Percentiles rank a stretch among this genome's conserved stretches.
phyloP scores from a whole-genome alignment of 2,113 vertebrate species.

The Ammospiza nelsoni region DNA sequence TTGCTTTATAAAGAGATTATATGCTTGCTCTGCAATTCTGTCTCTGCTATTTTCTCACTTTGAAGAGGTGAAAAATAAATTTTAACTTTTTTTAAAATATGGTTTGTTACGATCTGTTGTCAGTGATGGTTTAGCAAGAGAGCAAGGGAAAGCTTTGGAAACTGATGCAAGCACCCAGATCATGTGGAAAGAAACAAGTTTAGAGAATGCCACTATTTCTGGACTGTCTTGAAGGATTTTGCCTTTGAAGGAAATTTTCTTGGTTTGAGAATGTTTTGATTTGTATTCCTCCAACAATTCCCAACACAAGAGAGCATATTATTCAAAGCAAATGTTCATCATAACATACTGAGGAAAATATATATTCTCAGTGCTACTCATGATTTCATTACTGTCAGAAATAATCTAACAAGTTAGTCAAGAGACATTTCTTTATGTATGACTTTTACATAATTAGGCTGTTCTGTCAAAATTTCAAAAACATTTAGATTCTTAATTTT shows the following conservation, averaged over 20 bases:
- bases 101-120: background rate
- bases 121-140: background rate
- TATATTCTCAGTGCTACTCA: background rate
- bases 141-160: background rate
- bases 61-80: background rate
- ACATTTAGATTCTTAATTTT: background rate
- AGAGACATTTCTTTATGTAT: background rate
- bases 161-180: background rate
- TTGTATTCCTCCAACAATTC: background rate
- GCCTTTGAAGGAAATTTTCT: conserved; percentile 28
- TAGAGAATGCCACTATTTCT: background rate
- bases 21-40: background rate
- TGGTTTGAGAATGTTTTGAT: conserved; percentile 20
- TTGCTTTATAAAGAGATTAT: background rate
- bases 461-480: background rate
- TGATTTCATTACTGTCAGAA: background rate
- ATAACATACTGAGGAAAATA: background rate
- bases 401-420: background rate
- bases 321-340: background rate
- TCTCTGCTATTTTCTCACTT: background rate
- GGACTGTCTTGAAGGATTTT: background rate
- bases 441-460: background rate
- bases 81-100: background rate
- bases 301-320: background rate
- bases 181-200: background rate